A percentile compares a stretch with the other conserved stretches of the same genome.
Conservation (phyloP, 2,797 vertebrate species). For the Eulemur albifrons region DNA sequence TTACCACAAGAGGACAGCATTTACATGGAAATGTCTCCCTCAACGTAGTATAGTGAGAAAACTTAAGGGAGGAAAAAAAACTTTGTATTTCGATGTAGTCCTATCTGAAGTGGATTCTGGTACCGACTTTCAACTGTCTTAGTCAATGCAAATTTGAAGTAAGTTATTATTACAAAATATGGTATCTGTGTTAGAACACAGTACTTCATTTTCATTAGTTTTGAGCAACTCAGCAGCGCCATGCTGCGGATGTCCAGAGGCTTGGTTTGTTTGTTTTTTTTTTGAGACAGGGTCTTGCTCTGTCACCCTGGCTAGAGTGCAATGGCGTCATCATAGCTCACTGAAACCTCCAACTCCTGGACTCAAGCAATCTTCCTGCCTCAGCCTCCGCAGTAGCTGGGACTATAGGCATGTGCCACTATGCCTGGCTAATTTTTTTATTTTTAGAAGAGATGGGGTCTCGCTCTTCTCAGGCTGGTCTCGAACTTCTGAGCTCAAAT, state of each 20-base stretch:
- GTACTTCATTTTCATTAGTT: neutral
- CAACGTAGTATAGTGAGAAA: neutral
- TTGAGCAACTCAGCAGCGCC: neutral
- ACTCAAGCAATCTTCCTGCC: no score
- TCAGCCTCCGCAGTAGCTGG: no score
- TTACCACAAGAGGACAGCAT: conserved; percentile 80
- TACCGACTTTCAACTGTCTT: neutral
- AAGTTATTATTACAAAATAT: neutral
- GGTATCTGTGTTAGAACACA: neutral
- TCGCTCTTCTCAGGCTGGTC: no score
- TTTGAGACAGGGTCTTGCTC: no score
- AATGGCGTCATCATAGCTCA: no score
- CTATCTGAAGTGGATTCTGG: neutral
- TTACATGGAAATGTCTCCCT: conserved; percentile 55
- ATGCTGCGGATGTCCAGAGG: neutral
- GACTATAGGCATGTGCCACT: no score
- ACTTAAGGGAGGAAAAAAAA: neutral
- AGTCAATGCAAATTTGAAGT: conserved; percentile 18
- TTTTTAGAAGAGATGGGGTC: no score
- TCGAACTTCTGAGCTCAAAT: no score
- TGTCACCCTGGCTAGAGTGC: no score
- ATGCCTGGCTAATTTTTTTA: no score
- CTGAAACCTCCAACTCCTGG: no score
- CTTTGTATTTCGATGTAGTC: conserved; percentile 12
- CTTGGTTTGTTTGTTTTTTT: neutral